Evolutionary conservation across 1,140 invertebrate species (phyloP).

Genomic region (Luehdorfia chinensis): DNA sequence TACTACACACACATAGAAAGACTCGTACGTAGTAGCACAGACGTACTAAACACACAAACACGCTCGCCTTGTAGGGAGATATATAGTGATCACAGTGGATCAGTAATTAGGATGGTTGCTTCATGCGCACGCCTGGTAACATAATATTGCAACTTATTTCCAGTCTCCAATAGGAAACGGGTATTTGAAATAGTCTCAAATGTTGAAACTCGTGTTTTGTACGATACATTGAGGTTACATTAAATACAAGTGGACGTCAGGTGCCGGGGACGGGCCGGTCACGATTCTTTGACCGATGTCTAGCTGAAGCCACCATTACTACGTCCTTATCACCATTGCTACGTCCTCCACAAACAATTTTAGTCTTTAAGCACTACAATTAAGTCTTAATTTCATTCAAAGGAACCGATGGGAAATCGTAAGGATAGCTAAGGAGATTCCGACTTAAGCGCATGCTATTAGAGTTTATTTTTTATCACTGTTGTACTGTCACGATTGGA

Average conservation of each 20-base stretch:
- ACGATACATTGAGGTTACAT: conserved; percentile 49
- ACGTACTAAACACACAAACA: too few relatives aligned
- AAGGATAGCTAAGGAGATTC: conserved; percentile 13
- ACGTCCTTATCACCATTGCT: conserved; percentile 31
- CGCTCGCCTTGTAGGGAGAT: too few relatives aligned
- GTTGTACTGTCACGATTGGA: conserved; percentile 28
- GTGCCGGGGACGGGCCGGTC: conserved; percentile 64
- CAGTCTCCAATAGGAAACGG: conserved; percentile 18
- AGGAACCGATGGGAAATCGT: conserved; percentile 17
- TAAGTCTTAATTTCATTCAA: conserved; percentile 23
- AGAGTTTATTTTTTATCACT: neutral
- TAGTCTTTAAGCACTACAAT: conserved; percentile 22
- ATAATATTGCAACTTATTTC: conserved; percentile 3
- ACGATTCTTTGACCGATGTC: conserved; percentile 73
- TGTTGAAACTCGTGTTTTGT: conserved; percentile 38
- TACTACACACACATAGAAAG: too few relatives aligned
- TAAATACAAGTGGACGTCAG: conserved; percentile 63
- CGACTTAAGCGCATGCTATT: conserved; percentile 14
- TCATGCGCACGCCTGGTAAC: neutral
- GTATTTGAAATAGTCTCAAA: conserved; percentile 50
- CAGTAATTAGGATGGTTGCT: neutral
- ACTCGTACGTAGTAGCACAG: too few relatives aligned
- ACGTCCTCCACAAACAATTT: conserved; percentile 21
- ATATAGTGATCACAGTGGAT: neutral
- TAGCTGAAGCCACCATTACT: conserved; percentile 47